Evolutionary conservation across 2,888 invertebrate species (phyloP).

Genomic region (Epinotia ramella): DNA sequence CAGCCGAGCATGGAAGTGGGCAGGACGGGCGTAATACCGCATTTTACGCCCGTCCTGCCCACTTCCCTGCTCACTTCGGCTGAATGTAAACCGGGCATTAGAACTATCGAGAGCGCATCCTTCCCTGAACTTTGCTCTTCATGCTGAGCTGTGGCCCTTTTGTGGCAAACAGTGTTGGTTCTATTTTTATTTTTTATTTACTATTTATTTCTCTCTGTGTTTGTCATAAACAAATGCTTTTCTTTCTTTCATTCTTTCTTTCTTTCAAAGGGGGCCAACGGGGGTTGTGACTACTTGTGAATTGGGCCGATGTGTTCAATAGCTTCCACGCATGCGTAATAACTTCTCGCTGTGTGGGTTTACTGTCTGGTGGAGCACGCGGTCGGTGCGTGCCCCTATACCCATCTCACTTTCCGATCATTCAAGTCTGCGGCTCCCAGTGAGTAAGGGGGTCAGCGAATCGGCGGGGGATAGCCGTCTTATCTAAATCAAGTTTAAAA

Average conservation of each 20-base stretch:
- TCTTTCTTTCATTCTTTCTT: too few relatives aligned
- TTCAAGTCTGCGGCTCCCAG: conserved; percentile 63
- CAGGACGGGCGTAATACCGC: too few relatives aligned
- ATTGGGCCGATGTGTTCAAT: conserved; percentile 71
- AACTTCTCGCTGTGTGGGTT: conserved; percentile 66
- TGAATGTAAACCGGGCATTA: too few relatives aligned
- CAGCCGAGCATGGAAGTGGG: too few relatives aligned
- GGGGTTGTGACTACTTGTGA: too few relatives aligned
- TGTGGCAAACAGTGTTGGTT: too few relatives aligned
- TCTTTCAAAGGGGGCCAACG: conserved; percentile 71
- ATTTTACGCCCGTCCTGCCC: too few relatives aligned
- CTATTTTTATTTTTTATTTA: too few relatives aligned
- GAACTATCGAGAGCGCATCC: conserved; percentile 49
- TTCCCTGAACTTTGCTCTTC: conserved; percentile 64
- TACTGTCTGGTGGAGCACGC: conserved; percentile 74
- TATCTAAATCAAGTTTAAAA: conserved; percentile 73
- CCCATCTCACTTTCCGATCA: conserved; percentile 64
- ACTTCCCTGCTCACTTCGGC: too few relatives aligned
- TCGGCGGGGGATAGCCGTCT: conserved; percentile 71
- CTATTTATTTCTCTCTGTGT: too few relatives aligned
- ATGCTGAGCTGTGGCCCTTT: too few relatives aligned
- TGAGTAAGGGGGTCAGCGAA: conserved; percentile 49
- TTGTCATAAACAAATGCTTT: too few relatives aligned
- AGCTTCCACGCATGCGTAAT: conserved; percentile 78
- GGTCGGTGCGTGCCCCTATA: conserved; percentile 71